Base-by-base conservation (phyloP, 1,140 invertebrate genomes). In the Glossosoma conforme region DNA sequence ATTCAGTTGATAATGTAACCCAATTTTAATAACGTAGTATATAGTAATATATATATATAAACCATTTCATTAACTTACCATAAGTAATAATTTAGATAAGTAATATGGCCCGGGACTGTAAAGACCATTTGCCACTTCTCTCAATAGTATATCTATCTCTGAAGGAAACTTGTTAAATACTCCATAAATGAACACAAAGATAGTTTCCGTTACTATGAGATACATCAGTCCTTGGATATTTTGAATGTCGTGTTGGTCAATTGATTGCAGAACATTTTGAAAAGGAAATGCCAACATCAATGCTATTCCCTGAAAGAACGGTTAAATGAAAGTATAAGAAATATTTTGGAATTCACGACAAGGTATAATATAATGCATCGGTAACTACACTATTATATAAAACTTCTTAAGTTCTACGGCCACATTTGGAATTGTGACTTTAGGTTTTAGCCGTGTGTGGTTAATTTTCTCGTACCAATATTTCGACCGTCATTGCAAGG, bases 201-300 rank as follows among this genome's bases (percentile, higher is more conserved):
- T 80, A 1, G 82, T 83, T 66, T 87, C 85, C 1, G 82, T 79
- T 14, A 85, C 76, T 30, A 83, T 78, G 13, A 85, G 69, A 65
- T 85, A 85, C 44, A 85, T 60, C 0, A 83, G 70, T 41, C 84
- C 85, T 64, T 85, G 77, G 13, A 85, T 75, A 64, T 84, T 85
- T 66, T 86, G 83, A 38, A 86, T 83, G 43, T 80, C 77, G 1
- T 72, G 69, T 64, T 84, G 80, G 28, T 74, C 69, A 17, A 81
- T 55, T 47, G 74, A 68, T 10, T 69, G 57, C 40, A 74, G 74
- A 14, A 81, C 67, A 15, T 76, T 74, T 43, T 75, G 67, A 59
- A 81, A 86, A 1, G 81, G 80, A 0, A 78, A 65, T 1, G 79
- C 76, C 41, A 85, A 70, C 19, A 84, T 65, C 13, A 83, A 56